phyloP scores from a whole-genome alignment of 2,113 vertebrate genomes.

The Alectura lathami region DNA sequence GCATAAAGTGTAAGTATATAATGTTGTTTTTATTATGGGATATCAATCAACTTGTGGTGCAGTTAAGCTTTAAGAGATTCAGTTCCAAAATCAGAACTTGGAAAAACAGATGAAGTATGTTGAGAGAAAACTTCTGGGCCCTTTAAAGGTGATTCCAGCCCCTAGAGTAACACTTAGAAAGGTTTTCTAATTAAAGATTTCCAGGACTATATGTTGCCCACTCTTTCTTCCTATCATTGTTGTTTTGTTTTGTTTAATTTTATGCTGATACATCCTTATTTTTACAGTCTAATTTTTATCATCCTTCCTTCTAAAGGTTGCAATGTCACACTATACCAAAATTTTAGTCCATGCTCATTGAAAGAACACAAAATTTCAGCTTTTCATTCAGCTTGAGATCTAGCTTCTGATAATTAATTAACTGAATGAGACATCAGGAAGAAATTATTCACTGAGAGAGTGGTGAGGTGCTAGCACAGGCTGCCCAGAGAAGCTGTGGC shows the following conservation, averaged over 20 bases:
- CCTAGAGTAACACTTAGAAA: background rate
- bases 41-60: background rate
- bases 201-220: rapidly evolving
- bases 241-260: background rate
- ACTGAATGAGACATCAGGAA: too few species aligned
- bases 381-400: background rate
- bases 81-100: background rate
- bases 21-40: background rate
- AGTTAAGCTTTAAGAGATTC: rapidly evolving
- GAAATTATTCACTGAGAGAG: too few species aligned
- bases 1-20: background rate
- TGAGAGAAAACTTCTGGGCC: background rate
- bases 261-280: background rate
- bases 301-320: background rate
- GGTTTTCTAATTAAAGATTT: background rate
- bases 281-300: background rate
- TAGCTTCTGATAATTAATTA: background rate
- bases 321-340: background rate
- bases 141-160: background rate
- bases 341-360: background rate
- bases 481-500: too few species aligned
- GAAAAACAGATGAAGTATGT: background rate
- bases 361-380: background rate
- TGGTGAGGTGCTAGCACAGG: too few species aligned
- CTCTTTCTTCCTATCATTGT: background rate